A percentile compares a stretch with the other conserved stretches of the same genome.
These are phyloP conservation scores for Dicaeum eximium DNA, from an alignment of 2,113 vertebrate species.

Conservation along the genomic window DNA sequence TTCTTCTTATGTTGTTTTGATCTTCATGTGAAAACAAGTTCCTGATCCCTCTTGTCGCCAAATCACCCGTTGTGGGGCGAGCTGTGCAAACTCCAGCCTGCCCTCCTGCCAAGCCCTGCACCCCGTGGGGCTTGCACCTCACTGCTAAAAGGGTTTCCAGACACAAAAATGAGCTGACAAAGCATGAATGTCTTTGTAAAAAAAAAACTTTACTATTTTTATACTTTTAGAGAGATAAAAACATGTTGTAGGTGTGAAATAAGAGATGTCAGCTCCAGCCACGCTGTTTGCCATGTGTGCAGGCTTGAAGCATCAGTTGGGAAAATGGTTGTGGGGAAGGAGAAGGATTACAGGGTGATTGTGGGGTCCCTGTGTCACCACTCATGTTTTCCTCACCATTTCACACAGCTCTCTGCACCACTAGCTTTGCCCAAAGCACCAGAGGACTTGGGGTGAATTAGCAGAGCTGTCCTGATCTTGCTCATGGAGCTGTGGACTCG, in stretches of 20 bases:
- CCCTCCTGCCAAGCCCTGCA: background rate
- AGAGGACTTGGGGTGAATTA: accelerated
- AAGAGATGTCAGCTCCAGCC: background rate
- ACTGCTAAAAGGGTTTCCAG: background rate
- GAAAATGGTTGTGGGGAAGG: background rate
- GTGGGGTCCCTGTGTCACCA: background rate
- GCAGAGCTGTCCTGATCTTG: background rate
- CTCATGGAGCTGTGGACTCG: background rate
- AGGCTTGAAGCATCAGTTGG: background rate
- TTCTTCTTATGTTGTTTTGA: constrained; percentile 41
- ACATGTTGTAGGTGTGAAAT: background rate
- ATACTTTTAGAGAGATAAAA: background rate
- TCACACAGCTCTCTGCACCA: background rate
- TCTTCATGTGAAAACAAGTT: constrained; percentile 49
- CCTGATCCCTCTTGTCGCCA: background rate
- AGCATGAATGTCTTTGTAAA: background rate
- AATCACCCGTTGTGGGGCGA: background rate
- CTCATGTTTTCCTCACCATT: background rate
- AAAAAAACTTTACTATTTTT: constrained; percentile 19
- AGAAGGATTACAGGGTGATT: accelerated
- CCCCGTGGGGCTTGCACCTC: background rate
- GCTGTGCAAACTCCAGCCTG: constrained; percentile 13
- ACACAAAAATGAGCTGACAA: background rate
- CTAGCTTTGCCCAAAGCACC: background rate
- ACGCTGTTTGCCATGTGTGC: accelerated